phyloP scores from a whole-genome alignment of 1,140 invertebrate genomes.

The Drosophila santomea region DNA sequence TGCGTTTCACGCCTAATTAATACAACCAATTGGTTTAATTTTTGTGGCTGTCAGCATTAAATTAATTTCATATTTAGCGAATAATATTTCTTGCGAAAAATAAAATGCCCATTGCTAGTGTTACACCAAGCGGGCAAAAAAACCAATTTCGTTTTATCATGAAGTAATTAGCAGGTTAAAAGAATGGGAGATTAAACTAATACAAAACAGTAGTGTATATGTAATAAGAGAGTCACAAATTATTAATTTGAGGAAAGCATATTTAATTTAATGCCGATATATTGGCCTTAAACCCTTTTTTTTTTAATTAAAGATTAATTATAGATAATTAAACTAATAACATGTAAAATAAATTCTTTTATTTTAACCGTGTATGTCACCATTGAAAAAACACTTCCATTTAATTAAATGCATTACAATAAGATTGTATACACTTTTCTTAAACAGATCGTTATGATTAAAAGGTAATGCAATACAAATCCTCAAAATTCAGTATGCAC shows the following conservation, averaged over 20 bases:
- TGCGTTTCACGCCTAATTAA: slow-evolving; percentile 65
- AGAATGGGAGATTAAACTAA: slow-evolving; percentile 4
- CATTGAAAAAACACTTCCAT: too few relatives aligned
- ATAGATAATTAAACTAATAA: too few relatives aligned
- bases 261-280: too few relatives aligned
- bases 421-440: neutral
- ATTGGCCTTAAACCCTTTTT: too few relatives aligned
- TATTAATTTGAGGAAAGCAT: too few relatives aligned
- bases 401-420: neutral
- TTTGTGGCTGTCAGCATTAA: slow-evolving; percentile 70
- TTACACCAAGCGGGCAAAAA: neutral
- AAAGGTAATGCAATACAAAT: too few relatives aligned
- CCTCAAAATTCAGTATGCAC: neutral
- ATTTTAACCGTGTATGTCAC: too few relatives aligned
- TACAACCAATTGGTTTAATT: slow-evolving; percentile 66
- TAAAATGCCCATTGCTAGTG: slow-evolving; percentile 28
- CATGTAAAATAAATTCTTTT: too few relatives aligned
- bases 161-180: slow-evolving; percentile 26
- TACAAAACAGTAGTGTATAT: neutral
- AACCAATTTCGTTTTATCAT: neutral
- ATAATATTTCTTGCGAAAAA: slow-evolving; percentile 37
- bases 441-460: neutral
- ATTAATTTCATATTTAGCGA: slow-evolving; percentile 44
- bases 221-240: too few relatives aligned
- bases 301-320: too few relatives aligned